Conservation (phyloP, 2,113 vertebrate species). For the Ia io region DNA sequence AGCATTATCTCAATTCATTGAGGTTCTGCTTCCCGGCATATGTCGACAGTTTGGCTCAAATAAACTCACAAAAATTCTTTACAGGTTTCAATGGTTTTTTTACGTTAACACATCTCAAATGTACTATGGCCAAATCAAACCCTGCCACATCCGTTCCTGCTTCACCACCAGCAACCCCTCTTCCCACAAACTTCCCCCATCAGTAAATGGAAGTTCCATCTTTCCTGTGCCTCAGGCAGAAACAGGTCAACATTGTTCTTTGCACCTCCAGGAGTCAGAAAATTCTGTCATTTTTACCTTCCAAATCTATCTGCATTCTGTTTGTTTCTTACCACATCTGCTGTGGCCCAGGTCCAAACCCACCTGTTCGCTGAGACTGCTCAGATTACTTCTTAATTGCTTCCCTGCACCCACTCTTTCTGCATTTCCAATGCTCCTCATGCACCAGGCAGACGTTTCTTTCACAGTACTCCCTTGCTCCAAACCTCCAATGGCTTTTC, state of each 20-base stretch:
- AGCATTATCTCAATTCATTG: too few species aligned
- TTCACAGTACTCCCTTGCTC: not conserved
- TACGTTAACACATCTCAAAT: not conserved
- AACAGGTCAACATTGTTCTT: not conserved
- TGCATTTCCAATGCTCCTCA: not conserved
- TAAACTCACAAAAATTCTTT: too few species aligned
- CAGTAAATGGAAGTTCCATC: not conserved
- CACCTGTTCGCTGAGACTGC: not conserved
- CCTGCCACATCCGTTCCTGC: not conserved
- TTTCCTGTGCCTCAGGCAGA: too few species aligned
- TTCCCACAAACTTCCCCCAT: not conserved
- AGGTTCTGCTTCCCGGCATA: too few species aligned
- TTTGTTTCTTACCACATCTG: not conserved
- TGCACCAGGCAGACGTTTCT: fast-evolving
- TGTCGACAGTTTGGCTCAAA: too few species aligned
- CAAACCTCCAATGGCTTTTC: not conserved
- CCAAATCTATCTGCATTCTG: not conserved
- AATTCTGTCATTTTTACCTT: not conserved
- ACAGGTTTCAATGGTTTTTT: too few species aligned
- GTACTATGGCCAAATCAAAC: not conserved
- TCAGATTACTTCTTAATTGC: not conserved
- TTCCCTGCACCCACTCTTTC: not conserved
- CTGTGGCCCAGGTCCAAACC: too few species aligned
- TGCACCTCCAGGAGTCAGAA: not conserved
- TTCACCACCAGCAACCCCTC: fast-evolving